A percentile compares a stretch with the other conserved stretches of the same genome.
Evolutionary conservation across 2,888 invertebrate genomes (phyloP).

Genomic region (Kryphioiulus occultus): DNA sequence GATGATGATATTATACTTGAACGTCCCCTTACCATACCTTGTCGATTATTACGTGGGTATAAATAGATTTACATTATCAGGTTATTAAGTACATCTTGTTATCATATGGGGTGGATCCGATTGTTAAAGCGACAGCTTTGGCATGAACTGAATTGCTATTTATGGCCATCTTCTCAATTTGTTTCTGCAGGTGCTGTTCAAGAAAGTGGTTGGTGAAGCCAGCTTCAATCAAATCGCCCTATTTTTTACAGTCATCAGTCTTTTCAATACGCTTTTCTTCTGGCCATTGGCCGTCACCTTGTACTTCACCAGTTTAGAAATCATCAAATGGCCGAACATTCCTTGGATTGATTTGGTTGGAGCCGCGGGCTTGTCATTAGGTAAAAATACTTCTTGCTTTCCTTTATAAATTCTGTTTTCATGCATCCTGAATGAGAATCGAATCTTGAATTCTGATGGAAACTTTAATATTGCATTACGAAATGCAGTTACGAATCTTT

Average conservation of each 20-base stretch:
- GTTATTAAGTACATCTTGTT: neutral
- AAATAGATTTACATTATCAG: neutral
- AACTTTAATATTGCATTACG: slow-evolving; percentile 56
- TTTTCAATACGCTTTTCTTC: slow-evolving; percentile 84
- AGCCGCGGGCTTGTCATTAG: slow-evolving; percentile 77
- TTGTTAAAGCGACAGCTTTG: slow-evolving; percentile 29
- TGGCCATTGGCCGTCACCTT: slow-evolving; percentile 91
- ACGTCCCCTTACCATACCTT: too few species aligned
- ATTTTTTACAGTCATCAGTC: slow-evolving; percentile 89
- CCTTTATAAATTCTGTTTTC: neutral
- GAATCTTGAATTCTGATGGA: neutral
- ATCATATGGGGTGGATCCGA: neutral
- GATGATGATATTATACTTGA: too few species aligned
- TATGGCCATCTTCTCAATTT: neutral
- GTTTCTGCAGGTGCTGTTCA: slow-evolving; percentile 81
- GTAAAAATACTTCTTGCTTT: slow-evolving; percentile 63
- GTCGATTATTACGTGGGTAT: neutral
- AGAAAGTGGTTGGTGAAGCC: slow-evolving; percentile 92
- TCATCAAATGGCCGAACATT: slow-evolving; percentile 79
- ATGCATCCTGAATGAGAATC: neutral
- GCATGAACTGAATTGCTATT: neutral
- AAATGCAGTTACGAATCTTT: slow-evolving; percentile 92
- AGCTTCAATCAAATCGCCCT: slow-evolving; percentile 90
- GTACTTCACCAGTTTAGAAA: slow-evolving; percentile 86
- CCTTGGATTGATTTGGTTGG: slow-evolving; percentile 87